Conservation (phyloP, 1,140 invertebrate genomes). For the Leucophenga varia region DNA sequence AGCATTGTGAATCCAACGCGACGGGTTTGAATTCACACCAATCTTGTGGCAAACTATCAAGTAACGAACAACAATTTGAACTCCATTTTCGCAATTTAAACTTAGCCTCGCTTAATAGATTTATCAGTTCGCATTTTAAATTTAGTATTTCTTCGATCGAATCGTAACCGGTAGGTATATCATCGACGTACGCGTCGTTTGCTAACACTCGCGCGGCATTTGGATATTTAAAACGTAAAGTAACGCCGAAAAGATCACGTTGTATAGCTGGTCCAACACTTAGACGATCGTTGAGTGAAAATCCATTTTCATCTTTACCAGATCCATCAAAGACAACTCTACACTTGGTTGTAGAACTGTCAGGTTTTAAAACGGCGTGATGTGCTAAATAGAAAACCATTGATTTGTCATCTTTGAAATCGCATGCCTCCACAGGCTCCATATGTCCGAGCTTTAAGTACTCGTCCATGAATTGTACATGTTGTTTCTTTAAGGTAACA, state of each 20-base stretch:
- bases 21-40: slow-evolving; percentile 4
- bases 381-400: slow-evolving; percentile 2
- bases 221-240: slow-evolving; percentile 49
- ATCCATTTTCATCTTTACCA: slow-evolving; percentile 24
- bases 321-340: slow-evolving; percentile 40
- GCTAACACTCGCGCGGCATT: slow-evolving; percentile 27
- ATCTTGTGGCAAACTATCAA: slow-evolving; percentile 19
- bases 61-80: slow-evolving; percentile 31
- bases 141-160: slow-evolving; percentile 18
- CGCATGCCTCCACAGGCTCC: too few species aligned
- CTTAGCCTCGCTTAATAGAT: slow-evolving; percentile 23
- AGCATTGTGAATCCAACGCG: neutral
- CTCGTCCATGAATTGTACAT: too few species aligned
- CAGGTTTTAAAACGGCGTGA: slow-evolving; percentile 28
- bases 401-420: too few species aligned
- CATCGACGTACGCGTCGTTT: slow-evolving; percentile 51
- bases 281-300: slow-evolving; percentile 48
- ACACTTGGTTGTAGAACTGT: slow-evolving; percentile 26
- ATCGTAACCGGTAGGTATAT: slow-evolving; percentile 33
- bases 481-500: neutral
- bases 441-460: too few species aligned
- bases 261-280: slow-evolving; percentile 31
- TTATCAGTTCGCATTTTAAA: slow-evolving; percentile 28
- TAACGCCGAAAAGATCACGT: slow-evolving; percentile 51
- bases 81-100: slow-evolving; percentile 43